Evolutionary conservation across 2,888 invertebrate species (phyloP).

Genomic region (Phengaris arion): DNA sequence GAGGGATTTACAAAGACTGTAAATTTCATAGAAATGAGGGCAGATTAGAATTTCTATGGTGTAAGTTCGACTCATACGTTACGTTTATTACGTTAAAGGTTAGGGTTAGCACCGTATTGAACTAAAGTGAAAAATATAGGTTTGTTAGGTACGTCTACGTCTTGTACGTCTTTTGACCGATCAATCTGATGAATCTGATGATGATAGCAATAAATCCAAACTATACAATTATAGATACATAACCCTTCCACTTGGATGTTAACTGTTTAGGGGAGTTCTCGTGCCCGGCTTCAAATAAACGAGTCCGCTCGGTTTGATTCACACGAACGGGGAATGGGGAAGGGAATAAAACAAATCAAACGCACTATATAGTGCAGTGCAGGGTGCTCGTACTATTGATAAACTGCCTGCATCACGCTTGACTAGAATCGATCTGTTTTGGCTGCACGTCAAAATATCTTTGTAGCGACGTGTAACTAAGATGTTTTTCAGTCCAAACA

Average conservation of each 20-base stretch:
- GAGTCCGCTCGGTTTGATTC: conserved; percentile 74
- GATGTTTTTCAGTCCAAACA: not conserved
- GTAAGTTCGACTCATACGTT: no score
- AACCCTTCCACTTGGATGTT: conserved; percentile 29
- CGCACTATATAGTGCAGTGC: conserved; percentile 50
- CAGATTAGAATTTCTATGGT: no score
- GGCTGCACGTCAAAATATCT: conserved; percentile 21
- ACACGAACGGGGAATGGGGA: conserved; percentile 72
- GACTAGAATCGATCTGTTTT: conserved; percentile 31
- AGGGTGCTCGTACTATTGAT: conserved; percentile 43
- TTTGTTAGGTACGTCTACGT: no score
- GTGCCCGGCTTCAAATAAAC: conserved; percentile 72
- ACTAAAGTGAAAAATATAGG: no score
- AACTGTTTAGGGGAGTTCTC: conserved; percentile 41
- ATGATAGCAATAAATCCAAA: not conserved
- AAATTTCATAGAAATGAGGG: no score
- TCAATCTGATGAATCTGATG: not conserved
- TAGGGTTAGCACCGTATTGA: no score
- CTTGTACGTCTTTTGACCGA: not conserved
- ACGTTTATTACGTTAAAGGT: no score
- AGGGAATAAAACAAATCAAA: conserved; percentile 71
- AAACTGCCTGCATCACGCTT: conserved; percentile 34
- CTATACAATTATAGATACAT: not conserved
- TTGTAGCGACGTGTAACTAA: not conserved
- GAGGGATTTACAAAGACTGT: no score